A percentile compares a stretch with the other conserved stretches of the same genome.
phyloP scores from a whole-genome alignment of 2,797 vertebrate species.

The Sphaeramia orbicularis region DNA sequence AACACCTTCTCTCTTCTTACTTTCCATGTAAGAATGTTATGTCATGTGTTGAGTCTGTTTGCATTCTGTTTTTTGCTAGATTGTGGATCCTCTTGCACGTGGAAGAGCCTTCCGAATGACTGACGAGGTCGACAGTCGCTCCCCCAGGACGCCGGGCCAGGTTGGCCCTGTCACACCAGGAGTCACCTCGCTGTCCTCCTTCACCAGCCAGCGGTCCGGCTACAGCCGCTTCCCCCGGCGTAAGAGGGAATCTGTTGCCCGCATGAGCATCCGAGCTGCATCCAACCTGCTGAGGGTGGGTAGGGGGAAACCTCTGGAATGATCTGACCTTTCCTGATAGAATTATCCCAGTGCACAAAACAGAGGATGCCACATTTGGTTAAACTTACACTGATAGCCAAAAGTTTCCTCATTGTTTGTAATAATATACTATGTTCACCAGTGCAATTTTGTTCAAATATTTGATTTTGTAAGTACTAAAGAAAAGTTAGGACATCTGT shows the following conservation, averaged over 20 bases:
- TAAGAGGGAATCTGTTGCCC: conserved; percentile 94
- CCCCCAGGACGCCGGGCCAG: conserved; percentile 83
- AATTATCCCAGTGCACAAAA: no score
- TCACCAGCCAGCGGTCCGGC: conserved; percentile 91
- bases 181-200: conserved; percentile 89
- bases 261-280: conserved; percentile 95
- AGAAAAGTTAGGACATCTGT: no score
- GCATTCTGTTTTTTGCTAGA: conserved; percentile 75
- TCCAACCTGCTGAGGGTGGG: conserved; percentile 91
- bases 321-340: no score
- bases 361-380: no score
- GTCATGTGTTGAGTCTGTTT: no score
- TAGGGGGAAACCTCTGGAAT: background rate
- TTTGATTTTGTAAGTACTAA: no score
- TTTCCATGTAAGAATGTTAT: background rate
- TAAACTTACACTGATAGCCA: no score
- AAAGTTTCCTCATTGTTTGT: no score
- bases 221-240: conserved; percentile 85
- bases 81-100: conserved; percentile 94
- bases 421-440: no score
- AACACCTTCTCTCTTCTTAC: no score
- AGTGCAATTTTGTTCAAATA: no score
- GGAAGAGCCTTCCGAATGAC: conserved; percentile 93
- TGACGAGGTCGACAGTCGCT: conserved; percentile 87
- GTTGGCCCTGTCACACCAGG: conserved; percentile 88